Evolutionary conservation across 2,888 invertebrate species (phyloP).

Genomic region (Elysia crispata): DNA sequence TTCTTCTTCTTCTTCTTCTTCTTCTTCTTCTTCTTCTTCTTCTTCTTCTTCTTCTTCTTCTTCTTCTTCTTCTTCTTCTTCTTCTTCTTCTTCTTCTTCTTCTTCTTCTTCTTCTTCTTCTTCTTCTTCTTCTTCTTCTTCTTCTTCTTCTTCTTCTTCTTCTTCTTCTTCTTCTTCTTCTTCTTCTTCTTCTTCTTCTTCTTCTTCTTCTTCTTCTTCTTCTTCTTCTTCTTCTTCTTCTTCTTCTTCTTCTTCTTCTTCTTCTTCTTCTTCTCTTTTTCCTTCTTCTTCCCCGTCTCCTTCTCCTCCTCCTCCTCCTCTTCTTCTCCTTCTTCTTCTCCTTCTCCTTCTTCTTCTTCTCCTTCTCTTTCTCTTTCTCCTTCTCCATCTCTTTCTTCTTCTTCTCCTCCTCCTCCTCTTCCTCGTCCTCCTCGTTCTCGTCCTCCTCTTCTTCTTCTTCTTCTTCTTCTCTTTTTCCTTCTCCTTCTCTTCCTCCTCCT

Average conservation of each 20-base stretch:
- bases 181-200: constrained; percentile 21
- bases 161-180: constrained; percentile 13
- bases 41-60: background rate
- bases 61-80: background rate
- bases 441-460: no score
- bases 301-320: no score
- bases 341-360: background rate
- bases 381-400: no score
- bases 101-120: constrained; percentile 31
- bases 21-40: constrained; percentile 18
- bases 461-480: no score
- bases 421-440: no score
- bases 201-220: constrained; percentile 12
- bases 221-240: constrained; percentile 5
- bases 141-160: constrained; percentile 6
- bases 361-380: background rate
- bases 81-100: constrained; percentile 29
- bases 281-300: no score
- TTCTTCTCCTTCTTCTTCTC: no score
- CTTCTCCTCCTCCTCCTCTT: background rate
- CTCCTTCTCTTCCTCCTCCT: background rate
- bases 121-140: constrained; percentile 16
- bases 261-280: no score
- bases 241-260: background rate
- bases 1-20: constrained; percentile 24